A percentile compares a stretch with the other conserved stretches of the same genome.
These are phyloP conservation scores for Tetranychus piercei DNA, from an alignment of 2,888 invertebrate genomes.

Conservation along the genomic window DNA sequence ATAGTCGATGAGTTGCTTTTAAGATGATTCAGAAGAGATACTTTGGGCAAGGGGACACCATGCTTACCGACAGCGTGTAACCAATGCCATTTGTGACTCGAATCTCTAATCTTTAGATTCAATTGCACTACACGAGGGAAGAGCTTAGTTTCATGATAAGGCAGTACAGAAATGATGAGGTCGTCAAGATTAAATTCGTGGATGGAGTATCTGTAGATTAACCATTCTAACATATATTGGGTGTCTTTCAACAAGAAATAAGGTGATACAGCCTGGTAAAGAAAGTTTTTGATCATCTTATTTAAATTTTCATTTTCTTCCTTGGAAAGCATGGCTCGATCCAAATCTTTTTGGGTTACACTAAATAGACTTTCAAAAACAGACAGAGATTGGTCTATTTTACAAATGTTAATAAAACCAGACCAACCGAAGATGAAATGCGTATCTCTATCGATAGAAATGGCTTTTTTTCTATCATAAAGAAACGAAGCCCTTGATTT, in stretches of 20 bases:
- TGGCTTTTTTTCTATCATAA: conserved; percentile 75
- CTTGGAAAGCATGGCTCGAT: conserved; percentile 54
- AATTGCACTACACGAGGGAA: conserved; percentile 64
- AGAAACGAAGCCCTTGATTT: conserved; percentile 60
- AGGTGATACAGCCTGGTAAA: conserved; percentile 53
- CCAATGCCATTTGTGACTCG: conserved; percentile 54
- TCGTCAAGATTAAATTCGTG: conserved; percentile 69
- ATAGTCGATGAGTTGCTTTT: conserved; percentile 45
- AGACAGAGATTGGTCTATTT: conserved; percentile 50
- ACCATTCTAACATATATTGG: conserved; percentile 86
- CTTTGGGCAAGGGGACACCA: conserved; percentile 53
- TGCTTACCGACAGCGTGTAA: conserved; percentile 51
- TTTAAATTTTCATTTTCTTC: conserved; percentile 59
- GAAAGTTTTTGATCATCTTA: conserved; percentile 37
- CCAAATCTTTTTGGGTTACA: conserved; percentile 52
- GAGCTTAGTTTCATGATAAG: conserved; percentile 77
- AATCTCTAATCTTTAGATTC: conserved; percentile 41
- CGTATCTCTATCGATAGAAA: conserved; percentile 59
- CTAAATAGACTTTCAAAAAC: conserved; percentile 60
- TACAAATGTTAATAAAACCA: conserved; percentile 63
- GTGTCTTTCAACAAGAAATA: conserved; percentile 65
- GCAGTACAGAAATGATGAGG: conserved; percentile 59
- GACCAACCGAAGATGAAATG: conserved; percentile 63
- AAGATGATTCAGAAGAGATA: conserved; percentile 52
- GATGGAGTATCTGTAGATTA: conserved; percentile 58